Base-by-base conservation (phyloP, 2,888 invertebrate genomes). In the Phlogophora meticulosa region DNA sequence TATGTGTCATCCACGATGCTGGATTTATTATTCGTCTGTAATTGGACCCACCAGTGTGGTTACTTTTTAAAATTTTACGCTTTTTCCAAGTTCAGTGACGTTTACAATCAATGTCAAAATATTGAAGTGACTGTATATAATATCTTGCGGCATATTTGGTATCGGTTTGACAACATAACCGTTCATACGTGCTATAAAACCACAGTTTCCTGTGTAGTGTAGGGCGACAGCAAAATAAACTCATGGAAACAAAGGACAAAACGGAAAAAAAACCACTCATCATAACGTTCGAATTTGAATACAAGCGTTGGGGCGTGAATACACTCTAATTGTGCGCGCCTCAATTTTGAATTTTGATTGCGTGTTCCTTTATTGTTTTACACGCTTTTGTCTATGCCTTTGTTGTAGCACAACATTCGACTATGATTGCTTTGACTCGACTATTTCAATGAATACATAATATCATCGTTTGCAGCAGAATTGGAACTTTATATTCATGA, bases 261-360 rank as follows among this genome's bases (percentile, higher is more conserved):
- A 84, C 57, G 28, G 60, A 58, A 58, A 69, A 72, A 56, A 70
- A 80, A 51, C 1, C 46, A 66, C 82, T 83, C 81, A 83, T 82
- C 82, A 77, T 80, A 83, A 84, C 83, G 83, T 87, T 92, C 84
- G 81, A 89, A 94, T 92, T 93, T 92, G 90, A 94, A 93, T 93
- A 93, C 91, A 92, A 92, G 87, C 87, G 90, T 82, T 85, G 87
- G 92, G 92, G 92, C 91, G 93, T 93, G 92, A 91, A 87, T 87
- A 85, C 87, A 82, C 74, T 86, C 88, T 90, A 90, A 93, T 93
- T 91, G 91, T 88, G 84, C 86, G 84, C 87, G 86, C 85, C 87
- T 90, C 88, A 90, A 91, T 92, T 92, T 91, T 83, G 87, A 92
- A 91, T 92, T 91, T 90, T 90, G 88, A 93, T 93, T 91, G 90